Conservation (phyloP, 2,888 invertebrate genomes). For the Diarsia dahlii region DNA sequence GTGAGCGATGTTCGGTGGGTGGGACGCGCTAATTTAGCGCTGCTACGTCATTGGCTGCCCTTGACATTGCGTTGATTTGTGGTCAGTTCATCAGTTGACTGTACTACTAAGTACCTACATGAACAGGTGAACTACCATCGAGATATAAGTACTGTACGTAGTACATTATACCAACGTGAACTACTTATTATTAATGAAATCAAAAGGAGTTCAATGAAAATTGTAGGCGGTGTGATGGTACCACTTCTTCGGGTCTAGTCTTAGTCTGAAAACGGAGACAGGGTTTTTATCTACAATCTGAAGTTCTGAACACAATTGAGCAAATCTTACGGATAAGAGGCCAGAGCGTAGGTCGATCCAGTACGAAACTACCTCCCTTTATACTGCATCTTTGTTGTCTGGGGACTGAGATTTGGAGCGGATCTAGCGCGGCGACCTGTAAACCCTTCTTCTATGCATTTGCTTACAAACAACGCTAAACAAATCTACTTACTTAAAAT, state of each 20-base stretch:
- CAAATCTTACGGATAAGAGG: background rate
- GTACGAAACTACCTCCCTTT: background rate
- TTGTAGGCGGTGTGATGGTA: background rate
- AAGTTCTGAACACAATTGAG: background rate
- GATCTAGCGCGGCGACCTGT: background rate
- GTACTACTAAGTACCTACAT: conserved; percentile 9
- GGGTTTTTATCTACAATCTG: background rate
- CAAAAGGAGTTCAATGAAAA: conserved; percentile 16
- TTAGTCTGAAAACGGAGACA: background rate
- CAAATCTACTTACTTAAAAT: background rate
- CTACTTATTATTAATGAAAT: conserved; percentile 16
- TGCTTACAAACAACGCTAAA: background rate
- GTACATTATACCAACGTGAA: too few relatives aligned
- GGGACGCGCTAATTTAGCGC: conserved; percentile 61
- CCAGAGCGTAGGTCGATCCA: background rate
- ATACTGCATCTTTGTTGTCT: background rate
- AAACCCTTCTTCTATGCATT: background rate
- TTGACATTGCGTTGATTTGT: conserved; percentile 64
- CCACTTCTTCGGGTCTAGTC: background rate
- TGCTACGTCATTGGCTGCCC: conserved; percentile 52
- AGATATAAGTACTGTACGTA: too few relatives aligned
- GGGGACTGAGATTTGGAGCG: background rate
- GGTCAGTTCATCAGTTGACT: conserved; percentile 20
- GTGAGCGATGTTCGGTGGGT: conserved; percentile 57
- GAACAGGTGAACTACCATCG: conserved; percentile 4